These are phyloP conservation scores for Microcebus ravelobensis DNA, from an alignment of 2,113 vertebrate species.

Conservation along the genomic window DNA sequence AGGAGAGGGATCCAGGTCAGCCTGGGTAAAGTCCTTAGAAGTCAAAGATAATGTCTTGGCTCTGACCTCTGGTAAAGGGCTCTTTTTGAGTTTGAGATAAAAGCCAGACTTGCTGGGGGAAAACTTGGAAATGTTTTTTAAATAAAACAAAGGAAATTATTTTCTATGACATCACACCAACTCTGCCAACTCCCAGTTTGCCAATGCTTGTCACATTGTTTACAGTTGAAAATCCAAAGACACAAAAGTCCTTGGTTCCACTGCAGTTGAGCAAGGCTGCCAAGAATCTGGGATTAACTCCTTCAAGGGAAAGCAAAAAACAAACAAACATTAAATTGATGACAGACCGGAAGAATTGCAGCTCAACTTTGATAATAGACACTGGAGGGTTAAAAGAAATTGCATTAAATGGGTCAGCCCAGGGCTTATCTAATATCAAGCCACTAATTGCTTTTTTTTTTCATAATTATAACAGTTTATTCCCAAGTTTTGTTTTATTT, in stretches of 20 bases:
- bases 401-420: background rate
- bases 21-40: conserved; percentile 49
- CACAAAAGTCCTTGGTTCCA: conserved; percentile 60
- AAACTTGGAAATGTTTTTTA: conserved; percentile 66
- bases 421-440: background rate
- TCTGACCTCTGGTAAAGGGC: conserved; percentile 54
- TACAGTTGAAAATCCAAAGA: conserved; percentile 59
- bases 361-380: background rate
- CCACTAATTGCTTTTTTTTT: background rate
- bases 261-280: conserved; percentile 29
- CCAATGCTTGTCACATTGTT: conserved; percentile 65
- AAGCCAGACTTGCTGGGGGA: conserved; percentile 52
- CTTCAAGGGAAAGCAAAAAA: conserved; percentile 47
- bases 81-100: conserved; percentile 51
- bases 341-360: background rate
- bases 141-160: conserved; percentile 76
- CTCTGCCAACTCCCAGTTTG: conserved; percentile 59
- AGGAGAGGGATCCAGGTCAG: conserved; percentile 44
- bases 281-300: conserved; percentile 55
- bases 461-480: conserved; percentile 31
- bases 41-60: conserved; percentile 48
- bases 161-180: conserved; percentile 63
- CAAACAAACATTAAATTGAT: background rate
- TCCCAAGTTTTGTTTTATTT: background rate
- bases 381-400: background rate